Conservation (phyloP, 2,888 invertebrate species). For the Orchesellides sinensis region DNA sequence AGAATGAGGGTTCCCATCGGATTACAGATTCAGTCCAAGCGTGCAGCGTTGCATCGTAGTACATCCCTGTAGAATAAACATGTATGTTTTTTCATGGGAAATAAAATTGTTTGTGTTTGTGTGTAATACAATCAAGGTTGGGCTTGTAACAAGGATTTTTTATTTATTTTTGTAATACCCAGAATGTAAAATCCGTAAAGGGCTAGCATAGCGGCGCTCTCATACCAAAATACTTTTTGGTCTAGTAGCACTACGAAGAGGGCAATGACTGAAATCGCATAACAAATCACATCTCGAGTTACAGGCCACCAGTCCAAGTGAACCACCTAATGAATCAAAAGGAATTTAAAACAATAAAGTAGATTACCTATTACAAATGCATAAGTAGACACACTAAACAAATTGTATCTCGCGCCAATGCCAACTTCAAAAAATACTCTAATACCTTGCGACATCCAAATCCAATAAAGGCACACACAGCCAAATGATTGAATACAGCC, state of each 20-base stretch:
- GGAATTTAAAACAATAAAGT: constrained; percentile 44
- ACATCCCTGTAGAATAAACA: constrained; percentile 76
- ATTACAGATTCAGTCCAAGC: constrained; percentile 7
- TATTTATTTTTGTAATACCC: constrained; percentile 58
- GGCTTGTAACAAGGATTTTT: too few relatives aligned
- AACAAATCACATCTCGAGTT: constrained; percentile 77
- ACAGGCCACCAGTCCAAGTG: constrained; percentile 92
- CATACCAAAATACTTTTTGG: constrained; percentile 77
- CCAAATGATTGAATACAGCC: constrained; percentile 90
- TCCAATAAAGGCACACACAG: constrained; percentile 89
- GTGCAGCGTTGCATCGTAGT: constrained; percentile 75
- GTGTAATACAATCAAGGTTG: background rate
- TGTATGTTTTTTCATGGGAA: too few relatives aligned
- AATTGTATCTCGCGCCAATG: too few relatives aligned
- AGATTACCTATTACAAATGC: background rate
- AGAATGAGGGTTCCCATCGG: constrained; percentile 27
- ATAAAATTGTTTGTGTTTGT: background rate
- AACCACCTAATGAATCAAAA: constrained; percentile 83
- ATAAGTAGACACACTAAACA: constrained; percentile 75
- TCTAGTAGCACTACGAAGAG: constrained; percentile 77
- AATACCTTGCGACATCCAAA: constrained; percentile 84
- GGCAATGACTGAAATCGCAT: constrained; percentile 76
- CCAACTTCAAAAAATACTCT: background rate
- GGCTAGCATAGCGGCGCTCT: constrained; percentile 76
- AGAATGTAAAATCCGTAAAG: constrained; percentile 76